These are phyloP conservation scores for Enteromius fasciolatus DNA, from an alignment of 2,797 vertebrate genomes.

Conservation along the genomic window DNA sequence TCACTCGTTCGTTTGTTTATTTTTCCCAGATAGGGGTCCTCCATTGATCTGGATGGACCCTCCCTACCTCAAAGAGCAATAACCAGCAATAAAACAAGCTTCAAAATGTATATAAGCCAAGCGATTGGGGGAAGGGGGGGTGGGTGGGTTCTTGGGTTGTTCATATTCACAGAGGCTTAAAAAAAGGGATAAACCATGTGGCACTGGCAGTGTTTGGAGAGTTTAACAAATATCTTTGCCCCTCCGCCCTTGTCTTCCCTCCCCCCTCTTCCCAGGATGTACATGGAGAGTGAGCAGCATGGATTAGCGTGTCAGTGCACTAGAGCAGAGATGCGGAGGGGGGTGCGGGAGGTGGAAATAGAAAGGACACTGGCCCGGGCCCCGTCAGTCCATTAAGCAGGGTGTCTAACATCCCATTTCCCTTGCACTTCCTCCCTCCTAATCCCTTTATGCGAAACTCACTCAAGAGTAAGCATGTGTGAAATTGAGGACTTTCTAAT, in stretches of 20 bases:
- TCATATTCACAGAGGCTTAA: conserved; percentile 33
- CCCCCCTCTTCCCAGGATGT: conserved; percentile 57
- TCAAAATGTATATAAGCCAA: conserved; percentile 47
- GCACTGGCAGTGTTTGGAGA: conserved; percentile 48
- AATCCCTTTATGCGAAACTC: conserved; percentile 96
- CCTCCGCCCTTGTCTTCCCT: conserved; percentile 37
- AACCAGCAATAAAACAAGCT: conserved; percentile 47
- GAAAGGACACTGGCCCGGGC: conserved; percentile 83
- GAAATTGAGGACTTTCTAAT: conserved; percentile 97
- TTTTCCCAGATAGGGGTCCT: conserved; percentile 47
- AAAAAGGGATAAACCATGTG: conserved; percentile 41
- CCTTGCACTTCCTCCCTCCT: conserved; percentile 86
- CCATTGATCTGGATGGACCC: conserved; percentile 52
- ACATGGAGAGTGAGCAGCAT: conserved; percentile 58
- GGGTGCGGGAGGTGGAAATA: conserved; percentile 63
- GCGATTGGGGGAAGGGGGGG: conserved; percentile 1
- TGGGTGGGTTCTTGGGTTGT: neutral
- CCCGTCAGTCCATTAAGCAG: conserved; percentile 94
- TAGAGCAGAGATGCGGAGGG: conserved; percentile 56
- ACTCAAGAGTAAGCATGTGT: conserved; percentile 98
- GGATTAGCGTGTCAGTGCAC: conserved; percentile 82
- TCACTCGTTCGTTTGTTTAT: conserved; percentile 62
- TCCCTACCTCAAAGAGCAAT: conserved; percentile 46
- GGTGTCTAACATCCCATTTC: conserved; percentile 91
- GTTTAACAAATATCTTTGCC: conserved; percentile 55